phyloP scores from a whole-genome alignment of 2,888 invertebrate species.

The Plutella xylostella region DNA sequence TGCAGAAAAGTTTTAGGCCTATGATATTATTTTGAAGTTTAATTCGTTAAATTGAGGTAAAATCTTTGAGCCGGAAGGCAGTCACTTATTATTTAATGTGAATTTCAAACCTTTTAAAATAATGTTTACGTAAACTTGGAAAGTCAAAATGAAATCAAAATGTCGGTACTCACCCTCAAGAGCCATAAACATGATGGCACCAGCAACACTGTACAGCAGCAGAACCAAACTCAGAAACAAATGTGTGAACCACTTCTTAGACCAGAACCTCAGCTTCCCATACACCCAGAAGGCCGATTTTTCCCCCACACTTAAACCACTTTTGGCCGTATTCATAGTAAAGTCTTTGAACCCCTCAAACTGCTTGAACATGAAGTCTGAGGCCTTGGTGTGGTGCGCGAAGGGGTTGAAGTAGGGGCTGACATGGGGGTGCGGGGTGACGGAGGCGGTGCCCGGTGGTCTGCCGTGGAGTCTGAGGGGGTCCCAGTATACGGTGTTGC shows the following conservation, averaged over 20 bases:
- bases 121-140: no score
- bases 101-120: no score
- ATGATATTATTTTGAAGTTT: no score
- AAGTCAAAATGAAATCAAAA: no score
- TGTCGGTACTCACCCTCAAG: conserved; percentile 76
- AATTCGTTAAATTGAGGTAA: no score
- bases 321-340: conserved; percentile 77
- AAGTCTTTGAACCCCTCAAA: conserved; percentile 83
- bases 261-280: conserved; percentile 80
- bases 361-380: conserved; percentile 83
- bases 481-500: conserved; percentile 32
- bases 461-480: conserved; percentile 36
- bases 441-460: conserved; percentile 42
- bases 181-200: conserved; percentile 82
- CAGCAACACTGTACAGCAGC: conserved; percentile 81
- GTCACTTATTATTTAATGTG: no score
- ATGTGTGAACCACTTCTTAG: conserved; percentile 90
- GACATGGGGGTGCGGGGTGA: conserved; percentile 40
- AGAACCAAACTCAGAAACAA: conserved; percentile 85
- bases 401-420: conserved; percentile 53
- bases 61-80: no score
- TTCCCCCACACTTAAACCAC: conserved; percentile 86
- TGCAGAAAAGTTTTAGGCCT: no score
- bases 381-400: conserved; percentile 72
- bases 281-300: conserved; percentile 85